A percentile compares a stretch with the other conserved stretches of the same genome.
Evolutionary conservation across 2,888 invertebrate genomes (phyloP).

Genomic region (Beris chalybata): DNA sequence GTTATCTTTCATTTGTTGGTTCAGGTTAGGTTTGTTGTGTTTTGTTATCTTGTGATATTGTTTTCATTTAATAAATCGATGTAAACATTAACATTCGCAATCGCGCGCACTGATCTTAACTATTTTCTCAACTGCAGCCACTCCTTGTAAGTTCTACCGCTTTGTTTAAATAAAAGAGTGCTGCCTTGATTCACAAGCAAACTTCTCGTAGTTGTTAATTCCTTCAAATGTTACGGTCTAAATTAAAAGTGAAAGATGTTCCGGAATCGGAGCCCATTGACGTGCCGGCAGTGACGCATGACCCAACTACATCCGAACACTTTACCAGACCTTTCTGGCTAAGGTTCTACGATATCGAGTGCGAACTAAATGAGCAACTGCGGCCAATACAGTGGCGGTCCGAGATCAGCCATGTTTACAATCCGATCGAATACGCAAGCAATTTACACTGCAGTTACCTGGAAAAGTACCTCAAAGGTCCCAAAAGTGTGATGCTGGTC

Average conservation of each 20-base stretch:
- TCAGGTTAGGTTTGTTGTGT: no score
- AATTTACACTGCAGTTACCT: constrained; percentile 77
- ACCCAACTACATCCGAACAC: constrained; percentile 38
- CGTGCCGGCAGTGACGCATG: not conserved
- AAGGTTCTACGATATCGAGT: constrained; percentile 48
- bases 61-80: no score
- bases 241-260: not conserved
- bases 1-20: no score
- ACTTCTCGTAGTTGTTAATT: no score
- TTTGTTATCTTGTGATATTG: no score
- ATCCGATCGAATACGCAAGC: constrained; percentile 83
- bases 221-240: constrained; percentile 2
- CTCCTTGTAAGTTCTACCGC: no score
- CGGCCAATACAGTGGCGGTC: constrained; percentile 27
- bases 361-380: constrained; percentile 44
- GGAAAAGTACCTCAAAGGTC: constrained; percentile 66
- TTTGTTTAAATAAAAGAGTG: no score
- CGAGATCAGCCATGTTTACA: constrained; percentile 64
- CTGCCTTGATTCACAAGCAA: no score
- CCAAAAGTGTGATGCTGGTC: constrained; percentile 76
- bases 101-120: no score
- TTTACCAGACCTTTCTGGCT: constrained; percentile 47
- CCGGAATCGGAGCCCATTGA: not conserved
- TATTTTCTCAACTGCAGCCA: no score
- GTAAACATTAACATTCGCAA: no score